Conservation (phyloP, 1,140 invertebrate species). For the Aplysia californica region DNA sequence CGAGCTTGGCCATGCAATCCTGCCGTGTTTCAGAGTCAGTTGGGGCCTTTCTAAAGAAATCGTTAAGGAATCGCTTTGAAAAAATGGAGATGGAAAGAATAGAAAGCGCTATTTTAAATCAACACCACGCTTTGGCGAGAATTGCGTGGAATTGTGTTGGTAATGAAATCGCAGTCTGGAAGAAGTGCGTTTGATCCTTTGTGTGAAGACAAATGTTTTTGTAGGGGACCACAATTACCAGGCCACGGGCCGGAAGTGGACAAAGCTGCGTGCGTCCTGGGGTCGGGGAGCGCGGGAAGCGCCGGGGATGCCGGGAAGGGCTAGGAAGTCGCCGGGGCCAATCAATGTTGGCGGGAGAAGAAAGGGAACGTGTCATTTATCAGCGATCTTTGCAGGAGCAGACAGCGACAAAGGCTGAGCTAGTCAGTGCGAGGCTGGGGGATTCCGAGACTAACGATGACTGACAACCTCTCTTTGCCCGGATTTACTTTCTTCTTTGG, state of each 20-base stretch:
- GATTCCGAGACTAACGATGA: too few species aligned
- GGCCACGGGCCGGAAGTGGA: slow-evolving; percentile 2
- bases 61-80: too few species aligned
- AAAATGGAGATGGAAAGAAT: background rate
- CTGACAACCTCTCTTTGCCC: too few species aligned
- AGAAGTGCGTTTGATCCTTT: slow-evolving; percentile 4
- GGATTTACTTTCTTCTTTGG: too few species aligned
- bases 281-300: background rate
- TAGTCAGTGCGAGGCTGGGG: too few species aligned
- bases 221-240: background rate
- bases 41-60: too few species aligned
- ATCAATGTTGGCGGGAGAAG: background rate
- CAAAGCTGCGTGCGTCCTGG: background rate
- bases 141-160: background rate
- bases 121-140: background rate
- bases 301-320: background rate
- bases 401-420: too few species aligned
- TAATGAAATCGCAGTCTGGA: background rate
- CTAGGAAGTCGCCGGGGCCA: background rate
- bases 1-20: too few species aligned
- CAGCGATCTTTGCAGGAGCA: too few species aligned
- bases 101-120: background rate
- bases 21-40: too few species aligned
- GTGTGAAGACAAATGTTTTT: slow-evolving; percentile 23
- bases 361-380: background rate